Base-by-base conservation (phyloP, 2,113 vertebrate species). In the Prolemur simus region DNA sequence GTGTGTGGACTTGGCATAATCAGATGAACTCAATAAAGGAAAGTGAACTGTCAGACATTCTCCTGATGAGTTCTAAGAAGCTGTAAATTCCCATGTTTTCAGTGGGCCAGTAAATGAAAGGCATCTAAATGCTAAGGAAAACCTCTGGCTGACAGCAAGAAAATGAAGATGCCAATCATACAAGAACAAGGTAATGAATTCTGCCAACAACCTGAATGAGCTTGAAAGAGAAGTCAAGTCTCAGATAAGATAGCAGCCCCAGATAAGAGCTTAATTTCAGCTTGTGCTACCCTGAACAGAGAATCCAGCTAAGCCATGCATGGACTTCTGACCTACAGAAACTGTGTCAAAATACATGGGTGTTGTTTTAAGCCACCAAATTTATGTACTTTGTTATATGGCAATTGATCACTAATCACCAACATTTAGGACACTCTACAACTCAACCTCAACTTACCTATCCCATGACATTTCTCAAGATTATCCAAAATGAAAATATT, bases 391-490 rank as follows among this genome's bases (percentile, higher is more conserved):
- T 95, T 37, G 8, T 74, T 91, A 89, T 37, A 12, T 12, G 64
- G 7, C 27, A 64, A 21, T 37, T 85, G 73, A 87, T 86, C 54
- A 64, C 42, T 85, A 68, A 85, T 42, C 13, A 52, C 14, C 66
- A 74, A n/a, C 27, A n/a, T 32, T 90, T 58, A 60, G 58, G 60
- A 87, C 13, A 39, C 20, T 71, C 34, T 78, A 60, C 25, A 63
- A 49, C 39, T 82, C 49, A 88, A 37, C 0, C 34, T 58, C 21
- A 10, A 47, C 29, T 96, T 92, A 90, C 29, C 39, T 89, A 47
- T 10, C 47, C 60, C 13, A 14, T 39, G 47, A 88, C n/a, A 74
- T 96, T 96, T 93, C 74, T 95, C 63, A 87, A 93, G 71, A 93
- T 81, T 93, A 95, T 49, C 17, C 34, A 78, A 80, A 96, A 83